phyloP scores from a whole-genome alignment of 1,140 invertebrate genomes.

The Apis dorsata region DNA sequence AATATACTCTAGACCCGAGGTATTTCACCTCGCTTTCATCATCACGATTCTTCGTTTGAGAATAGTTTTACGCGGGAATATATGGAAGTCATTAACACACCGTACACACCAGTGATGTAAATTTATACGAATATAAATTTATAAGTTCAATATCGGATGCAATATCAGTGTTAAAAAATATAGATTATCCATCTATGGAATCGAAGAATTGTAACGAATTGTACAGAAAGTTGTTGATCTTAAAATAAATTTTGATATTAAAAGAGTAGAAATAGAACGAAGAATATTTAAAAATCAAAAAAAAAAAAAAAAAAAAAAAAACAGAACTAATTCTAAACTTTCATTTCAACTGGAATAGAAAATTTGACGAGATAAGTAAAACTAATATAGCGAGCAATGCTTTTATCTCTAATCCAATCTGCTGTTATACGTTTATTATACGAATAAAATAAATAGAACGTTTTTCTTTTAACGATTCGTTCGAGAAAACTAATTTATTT shows the following conservation, averaged over 20 bases:
- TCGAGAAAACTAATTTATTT: not conserved
- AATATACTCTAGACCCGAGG: not conserved
- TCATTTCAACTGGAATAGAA: not conserved
- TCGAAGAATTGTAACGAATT: too few species aligned
- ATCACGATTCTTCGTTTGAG: too few species aligned
- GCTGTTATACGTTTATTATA: not conserved
- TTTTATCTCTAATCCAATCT: not conserved
- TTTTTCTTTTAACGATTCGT: not conserved
- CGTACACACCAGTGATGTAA: too few species aligned
- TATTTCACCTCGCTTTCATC: not conserved
- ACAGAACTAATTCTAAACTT: not conserved
- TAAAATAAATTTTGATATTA: not conserved
- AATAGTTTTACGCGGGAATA: not conserved
- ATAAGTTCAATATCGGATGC: not conserved
- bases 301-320: too few species aligned
- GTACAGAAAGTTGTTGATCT: not conserved
- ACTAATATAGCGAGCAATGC: not conserved
- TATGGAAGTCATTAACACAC: not conserved
- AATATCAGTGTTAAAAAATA: not conserved
- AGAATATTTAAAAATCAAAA: not conserved
- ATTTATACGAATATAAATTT: not conserved
- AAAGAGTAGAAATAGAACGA: not conserved
- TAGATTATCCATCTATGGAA: not conserved
- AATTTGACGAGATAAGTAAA: not conserved
- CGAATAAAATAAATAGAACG: not conserved